A percentile compares a stretch with the other conserved stretches of the same genome.
Conservation (phyloP, 2,113 vertebrate genomes). For the Mormyrus lacerda region DNA sequence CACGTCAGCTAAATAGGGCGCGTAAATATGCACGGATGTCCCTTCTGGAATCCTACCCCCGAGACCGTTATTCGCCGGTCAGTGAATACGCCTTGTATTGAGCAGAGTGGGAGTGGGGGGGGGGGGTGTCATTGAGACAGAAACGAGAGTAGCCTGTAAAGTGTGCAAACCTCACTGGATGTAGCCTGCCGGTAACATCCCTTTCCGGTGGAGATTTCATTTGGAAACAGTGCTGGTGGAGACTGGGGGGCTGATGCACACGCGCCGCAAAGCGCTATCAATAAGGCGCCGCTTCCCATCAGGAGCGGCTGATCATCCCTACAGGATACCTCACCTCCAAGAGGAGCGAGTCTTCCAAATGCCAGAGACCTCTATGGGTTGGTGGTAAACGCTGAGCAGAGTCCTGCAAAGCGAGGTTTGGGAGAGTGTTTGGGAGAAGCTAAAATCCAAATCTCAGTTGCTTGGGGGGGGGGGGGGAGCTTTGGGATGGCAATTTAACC, state of each 20-base stretch:
- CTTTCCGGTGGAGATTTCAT: not conserved
- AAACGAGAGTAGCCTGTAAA: not conserved
- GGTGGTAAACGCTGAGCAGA: not conserved
- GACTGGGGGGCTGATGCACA: not conserved
- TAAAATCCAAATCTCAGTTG: not conserved
- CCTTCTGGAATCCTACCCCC: not conserved
- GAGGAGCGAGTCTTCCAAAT: not conserved
- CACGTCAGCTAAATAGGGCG: not conserved
- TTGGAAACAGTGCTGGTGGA: not conserved
- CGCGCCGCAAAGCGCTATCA: not conserved
- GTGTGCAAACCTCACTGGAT: not conserved
- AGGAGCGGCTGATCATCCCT: not conserved
- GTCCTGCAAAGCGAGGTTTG: not conserved
- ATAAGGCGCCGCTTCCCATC: not conserved
- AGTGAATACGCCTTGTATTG: not conserved
- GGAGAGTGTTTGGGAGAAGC: not conserved
- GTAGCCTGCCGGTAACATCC: not conserved
- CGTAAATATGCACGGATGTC: not conserved
- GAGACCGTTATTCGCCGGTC: not conserved
- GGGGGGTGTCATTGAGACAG: not conserved
- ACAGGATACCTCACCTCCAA: not conserved
- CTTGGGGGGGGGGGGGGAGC: too few species aligned
- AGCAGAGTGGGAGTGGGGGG: not conserved
- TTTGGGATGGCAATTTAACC: not conserved
- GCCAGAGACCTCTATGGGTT: not conserved